These are phyloP conservation scores for Acanthornis magna DNA, from an alignment of 2,797 vertebrate genomes.

Conservation along the genomic window DNA sequence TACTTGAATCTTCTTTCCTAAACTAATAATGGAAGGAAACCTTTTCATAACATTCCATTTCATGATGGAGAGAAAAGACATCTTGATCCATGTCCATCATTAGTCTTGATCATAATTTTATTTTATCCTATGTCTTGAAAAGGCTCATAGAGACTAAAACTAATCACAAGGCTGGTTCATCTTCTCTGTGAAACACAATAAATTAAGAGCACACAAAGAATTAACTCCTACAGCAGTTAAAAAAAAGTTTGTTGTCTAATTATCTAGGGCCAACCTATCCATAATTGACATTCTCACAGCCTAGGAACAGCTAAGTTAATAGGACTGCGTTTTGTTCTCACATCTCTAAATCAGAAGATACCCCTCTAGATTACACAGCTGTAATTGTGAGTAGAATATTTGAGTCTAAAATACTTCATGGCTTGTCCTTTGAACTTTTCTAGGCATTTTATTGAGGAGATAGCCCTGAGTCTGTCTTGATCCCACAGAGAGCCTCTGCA, in stretches of 20 bases:
- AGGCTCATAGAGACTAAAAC: background rate
- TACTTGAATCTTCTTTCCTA: background rate
- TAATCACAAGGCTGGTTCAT: background rate
- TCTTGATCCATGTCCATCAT: background rate
- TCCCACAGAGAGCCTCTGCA: background rate
- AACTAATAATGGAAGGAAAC: background rate
- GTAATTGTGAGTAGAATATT: background rate
- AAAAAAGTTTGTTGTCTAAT: conserved; percentile 38
- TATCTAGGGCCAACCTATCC: background rate
- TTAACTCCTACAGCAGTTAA: background rate
- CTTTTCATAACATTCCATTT: background rate
- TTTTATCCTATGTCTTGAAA: conserved; percentile 12
- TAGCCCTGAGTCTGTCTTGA: background rate
- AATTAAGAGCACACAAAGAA: conserved; percentile 8
- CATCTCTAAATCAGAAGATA: background rate
- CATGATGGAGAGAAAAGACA: background rate
- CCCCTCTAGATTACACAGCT: background rate
- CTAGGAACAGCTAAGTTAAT: background rate
- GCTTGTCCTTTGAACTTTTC: background rate
- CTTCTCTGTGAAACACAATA: conserved; percentile 13
- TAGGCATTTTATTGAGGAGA: background rate
- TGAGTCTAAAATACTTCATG: background rate
- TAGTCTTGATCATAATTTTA: background rate
- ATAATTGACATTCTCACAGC: background rate
- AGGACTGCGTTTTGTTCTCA: background rate